Evolutionary conservation across 2,888 invertebrate species (phyloP).

Genomic region (Phalera bucephala): DNA sequence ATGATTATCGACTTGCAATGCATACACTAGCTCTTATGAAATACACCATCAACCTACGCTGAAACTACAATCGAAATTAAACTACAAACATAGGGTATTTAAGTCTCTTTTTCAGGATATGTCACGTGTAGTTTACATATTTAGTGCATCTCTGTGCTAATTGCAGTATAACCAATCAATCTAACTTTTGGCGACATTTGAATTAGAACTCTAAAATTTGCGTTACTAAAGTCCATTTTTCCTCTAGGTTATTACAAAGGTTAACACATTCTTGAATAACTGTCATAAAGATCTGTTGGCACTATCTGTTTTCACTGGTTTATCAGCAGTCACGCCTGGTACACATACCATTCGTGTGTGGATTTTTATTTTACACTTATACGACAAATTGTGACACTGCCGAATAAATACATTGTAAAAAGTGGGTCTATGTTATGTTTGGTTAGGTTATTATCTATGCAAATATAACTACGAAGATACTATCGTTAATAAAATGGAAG

Average conservation of each 20-base stretch:
- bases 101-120: too few species aligned
- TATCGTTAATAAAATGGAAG: too few species aligned
- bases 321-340: conserved; percentile 1
- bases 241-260: neutral
- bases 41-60: neutral
- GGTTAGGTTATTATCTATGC: neutral
- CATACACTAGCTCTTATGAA: conserved; percentile 5
- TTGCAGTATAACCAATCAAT: too few species aligned
- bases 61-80: neutral
- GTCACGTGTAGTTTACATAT: too few species aligned
- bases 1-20: conserved; percentile 2
- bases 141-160: too few species aligned
- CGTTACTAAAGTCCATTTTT: neutral
- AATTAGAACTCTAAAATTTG: too few species aligned
- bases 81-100: neutral
- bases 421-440: neutral
- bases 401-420: neutral
- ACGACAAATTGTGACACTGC: neutral
- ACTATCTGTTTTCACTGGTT: neutral
- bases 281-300: neutral
- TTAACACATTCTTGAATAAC: neutral
- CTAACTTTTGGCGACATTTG: too few species aligned
- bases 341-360: neutral
- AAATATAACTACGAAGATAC: too few species aligned
- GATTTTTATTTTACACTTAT: neutral